phyloP scores from a whole-genome alignment of 2,888 invertebrate species.

The Eumacrocentrus americanus region DNA sequence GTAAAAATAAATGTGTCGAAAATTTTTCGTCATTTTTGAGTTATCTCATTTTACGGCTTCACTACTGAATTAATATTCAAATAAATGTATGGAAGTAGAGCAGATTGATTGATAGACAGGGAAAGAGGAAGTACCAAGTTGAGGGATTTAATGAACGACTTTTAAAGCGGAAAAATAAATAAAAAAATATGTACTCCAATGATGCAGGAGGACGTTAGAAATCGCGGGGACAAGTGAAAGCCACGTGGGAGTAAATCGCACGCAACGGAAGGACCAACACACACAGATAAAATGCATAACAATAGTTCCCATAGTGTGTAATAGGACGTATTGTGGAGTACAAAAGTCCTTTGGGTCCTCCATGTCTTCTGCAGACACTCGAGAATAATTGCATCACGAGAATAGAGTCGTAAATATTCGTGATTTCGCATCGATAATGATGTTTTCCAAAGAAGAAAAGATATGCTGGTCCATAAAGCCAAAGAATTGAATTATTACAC shows the following conservation, averaged over 20 bases:
- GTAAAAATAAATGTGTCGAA: too few relatives aligned
- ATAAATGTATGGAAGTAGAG: not conserved
- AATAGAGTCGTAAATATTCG: not conserved
- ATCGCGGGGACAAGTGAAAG: slow-evolving; percentile 60
- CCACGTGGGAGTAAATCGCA: slow-evolving; percentile 56
- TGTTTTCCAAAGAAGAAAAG: not conserved
- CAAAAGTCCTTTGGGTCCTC: slow-evolving; percentile 16
- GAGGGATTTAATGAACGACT: not conserved
- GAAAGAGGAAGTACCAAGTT: slow-evolving; percentile 20
- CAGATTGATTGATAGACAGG: not conserved
- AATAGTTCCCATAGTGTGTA: slow-evolving; percentile 61
- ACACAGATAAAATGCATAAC: slow-evolving; percentile 61
- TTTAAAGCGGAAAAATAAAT: not conserved
- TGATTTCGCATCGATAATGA: not conserved
- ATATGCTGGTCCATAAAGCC: not conserved
- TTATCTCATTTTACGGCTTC: too few relatives aligned
- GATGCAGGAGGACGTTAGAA: slow-evolving; percentile 28
- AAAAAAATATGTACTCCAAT: slow-evolving; percentile 1
- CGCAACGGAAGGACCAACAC: slow-evolving; percentile 44
- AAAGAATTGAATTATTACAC: too few relatives aligned
- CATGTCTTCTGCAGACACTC: slow-evolving; percentile 45
- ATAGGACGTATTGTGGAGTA: slow-evolving; percentile 51
- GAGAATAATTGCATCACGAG: slow-evolving; percentile 58
- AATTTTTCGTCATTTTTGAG: too few relatives aligned
- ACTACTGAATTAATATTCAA: too few relatives aligned